Evolutionary conservation across 2,888 invertebrate genomes (phyloP), one percentile per base, ranked within the genome.

Genomic region (Xylophagus ater): DNA sequence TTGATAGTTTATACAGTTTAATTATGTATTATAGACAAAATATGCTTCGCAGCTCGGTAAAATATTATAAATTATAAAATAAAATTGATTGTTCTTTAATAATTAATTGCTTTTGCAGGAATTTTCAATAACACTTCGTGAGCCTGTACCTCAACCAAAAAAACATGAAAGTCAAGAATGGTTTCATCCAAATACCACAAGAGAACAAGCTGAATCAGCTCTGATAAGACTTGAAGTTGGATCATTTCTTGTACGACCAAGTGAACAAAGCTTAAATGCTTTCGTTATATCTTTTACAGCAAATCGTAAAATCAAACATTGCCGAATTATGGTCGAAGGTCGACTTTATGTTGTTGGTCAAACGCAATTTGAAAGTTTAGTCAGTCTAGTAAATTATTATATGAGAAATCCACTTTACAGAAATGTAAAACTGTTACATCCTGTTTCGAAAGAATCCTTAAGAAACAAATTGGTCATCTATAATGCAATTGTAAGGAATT

Each of bases 301-400:
- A 3, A 90, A 90, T 53, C 85, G 81, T 37, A 87, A 90, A 63
- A 93, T 96, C 47, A 97, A 97, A 62, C 97, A 98, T 61, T 98
- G 96, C 62, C 78, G 93, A 34, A 87, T 98, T 45, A 87, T 88
- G 63, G 74, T 86, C 34, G 94, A 96, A 56, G 94, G 93, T 1
- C 74, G 93, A 0, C 65, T 93, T 10, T 96, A 87, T 62, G 81
- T 83, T 0, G 88, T 94, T 45, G 92, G 96, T 21, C 81, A 81
- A 1, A 83, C 86, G 21, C 84, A 87, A 57, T 98, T 97, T 67
- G 97, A 97, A 66, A 93, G 87, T 55, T 69, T 98, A n/a, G 85
- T 93, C 0, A 92, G 94, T 53, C 69, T 98, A 45, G 87, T 98
- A 4, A 78, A 76, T 44, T 90, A 89, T 63, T 98, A 94, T 58